Evolutionary conservation across 2,888 invertebrate genomes (phyloP), one percentile per base, ranked within the genome.

Genomic region (Serrognathus titanus): DNA sequence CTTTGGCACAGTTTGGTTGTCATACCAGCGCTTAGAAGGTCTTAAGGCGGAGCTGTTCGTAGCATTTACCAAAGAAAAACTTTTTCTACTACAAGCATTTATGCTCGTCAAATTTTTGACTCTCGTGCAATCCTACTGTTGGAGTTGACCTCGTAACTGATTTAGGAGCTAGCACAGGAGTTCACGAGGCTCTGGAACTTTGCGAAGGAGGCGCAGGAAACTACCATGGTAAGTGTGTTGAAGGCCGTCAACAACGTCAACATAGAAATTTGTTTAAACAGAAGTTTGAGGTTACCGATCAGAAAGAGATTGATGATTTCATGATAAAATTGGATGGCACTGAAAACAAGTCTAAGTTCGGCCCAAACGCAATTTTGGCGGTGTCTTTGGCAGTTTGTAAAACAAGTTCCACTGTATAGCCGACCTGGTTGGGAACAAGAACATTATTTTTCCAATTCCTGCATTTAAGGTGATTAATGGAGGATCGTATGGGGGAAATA

Each of bases 391-490:
- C 98, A 53, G 91, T 95, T 0, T 92, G 92, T 77, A 97, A 98
- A 80, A 98, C 99, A 65, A 57, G 80, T 92, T 20, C 92, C 93
- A 10, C 80, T 94, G 36, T 94, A 93, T 81, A 88, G 87, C 81
- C 95, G 95, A 97, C 74, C 83, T 99, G 72, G 92, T 97, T 67
- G 96, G 96, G 64, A 94, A 94, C 73, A 84, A 81, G 62, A 83
- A 94, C 41, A 90, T 99, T 70, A 87, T 97, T 58, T 82, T 99
- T 59, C 99, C 99, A 6, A 93, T 94, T 2, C 99, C 99, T 47
- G 96, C 97, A 43, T 97, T 99, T 80, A 99, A 99, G 75, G 97
- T 97, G 20, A 98, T 99, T 81, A 99, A 99, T 73, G 99, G 99
- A 63, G 99, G 99, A 53, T 94, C 94, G 50, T 98, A 98, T 74